phyloP scores from a whole-genome alignment of 2,888 invertebrate genomes.

The Capitulum mitella region DNA sequence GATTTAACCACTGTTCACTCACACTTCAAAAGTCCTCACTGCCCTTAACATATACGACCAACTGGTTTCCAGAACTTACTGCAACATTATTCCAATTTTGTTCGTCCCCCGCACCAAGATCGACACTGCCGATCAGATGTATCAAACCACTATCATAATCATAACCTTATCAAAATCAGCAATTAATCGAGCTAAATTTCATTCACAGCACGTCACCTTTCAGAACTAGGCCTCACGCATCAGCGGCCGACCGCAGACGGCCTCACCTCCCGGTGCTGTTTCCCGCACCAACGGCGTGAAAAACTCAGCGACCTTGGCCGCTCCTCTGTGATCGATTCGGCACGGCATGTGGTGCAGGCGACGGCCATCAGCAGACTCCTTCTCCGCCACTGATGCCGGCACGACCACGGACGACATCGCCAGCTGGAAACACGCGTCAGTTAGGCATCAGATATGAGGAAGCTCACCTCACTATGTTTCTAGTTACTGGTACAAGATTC shows the following conservation, averaged over 20 bases:
- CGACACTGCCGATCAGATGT: not conserved
- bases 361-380: not conserved
- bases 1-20: too few species aligned
- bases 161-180: too few species aligned
- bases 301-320: not conserved
- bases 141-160: too few species aligned
- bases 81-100: not conserved
- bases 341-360: conserved; percentile 2
- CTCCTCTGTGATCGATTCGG: not conserved
- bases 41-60: too few species aligned
- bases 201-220: not conserved
- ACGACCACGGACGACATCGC: not conserved
- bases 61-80: too few species aligned
- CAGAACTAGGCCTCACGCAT: not conserved
- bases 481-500: too few species aligned
- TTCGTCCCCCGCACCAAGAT: not conserved
- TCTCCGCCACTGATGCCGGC: not conserved
- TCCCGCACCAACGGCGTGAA: not conserved
- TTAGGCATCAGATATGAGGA: too few species aligned
- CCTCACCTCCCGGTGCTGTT: not conserved
- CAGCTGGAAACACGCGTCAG: not conserved
- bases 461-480: too few species aligned
- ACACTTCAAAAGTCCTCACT: not conserved
- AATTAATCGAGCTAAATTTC: too few species aligned
- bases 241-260: not conserved